Evolutionary conservation across 2,113 vertebrate species (phyloP).

Genomic region (Takifugu flavidus): DNA sequence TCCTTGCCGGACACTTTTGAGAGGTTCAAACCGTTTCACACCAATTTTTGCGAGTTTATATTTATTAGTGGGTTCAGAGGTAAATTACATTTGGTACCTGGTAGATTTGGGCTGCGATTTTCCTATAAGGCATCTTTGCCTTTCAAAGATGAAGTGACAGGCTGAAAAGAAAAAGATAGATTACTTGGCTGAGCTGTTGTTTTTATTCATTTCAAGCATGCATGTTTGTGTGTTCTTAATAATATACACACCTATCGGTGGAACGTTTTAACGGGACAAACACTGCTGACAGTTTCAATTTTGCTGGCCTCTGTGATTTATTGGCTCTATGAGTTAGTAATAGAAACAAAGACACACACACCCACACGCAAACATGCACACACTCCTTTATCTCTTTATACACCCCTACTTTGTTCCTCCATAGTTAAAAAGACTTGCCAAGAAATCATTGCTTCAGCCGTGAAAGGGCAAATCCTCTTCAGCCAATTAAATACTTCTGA

Average conservation of each 20-base stretch:
- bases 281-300: conserved; percentile 48
- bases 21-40: not conserved
- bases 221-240: conserved; percentile 3
- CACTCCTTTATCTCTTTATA: conserved; percentile 50
- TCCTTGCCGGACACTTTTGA: no score
- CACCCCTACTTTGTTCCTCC: conserved; percentile 52
- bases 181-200: not conserved
- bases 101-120: not conserved
- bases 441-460: conserved; percentile 69
- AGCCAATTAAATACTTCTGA: conserved; percentile 74
- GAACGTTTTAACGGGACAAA: conserved; percentile 39
- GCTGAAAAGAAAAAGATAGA: not conserved
- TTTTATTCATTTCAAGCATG: conserved; percentile 4
- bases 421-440: conserved; percentile 62
- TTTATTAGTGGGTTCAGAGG: not conserved
- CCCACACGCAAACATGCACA: conserved; percentile 6
- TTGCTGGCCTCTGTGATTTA: conserved; percentile 43
- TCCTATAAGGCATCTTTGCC: not conserved
- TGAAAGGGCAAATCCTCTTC: conserved; percentile 74
- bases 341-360: not conserved
- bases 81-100: not conserved
- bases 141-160: conserved; percentile 5
- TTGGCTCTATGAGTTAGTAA: conserved; percentile 38
- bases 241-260: conserved; percentile 26
- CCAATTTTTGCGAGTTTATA: not conserved